Percentiles rank a stretch among this genome's conserved stretches.
phyloP scores from a whole-genome alignment of 2,888 invertebrate species.

The Gandaritis pyraliata region DNA sequence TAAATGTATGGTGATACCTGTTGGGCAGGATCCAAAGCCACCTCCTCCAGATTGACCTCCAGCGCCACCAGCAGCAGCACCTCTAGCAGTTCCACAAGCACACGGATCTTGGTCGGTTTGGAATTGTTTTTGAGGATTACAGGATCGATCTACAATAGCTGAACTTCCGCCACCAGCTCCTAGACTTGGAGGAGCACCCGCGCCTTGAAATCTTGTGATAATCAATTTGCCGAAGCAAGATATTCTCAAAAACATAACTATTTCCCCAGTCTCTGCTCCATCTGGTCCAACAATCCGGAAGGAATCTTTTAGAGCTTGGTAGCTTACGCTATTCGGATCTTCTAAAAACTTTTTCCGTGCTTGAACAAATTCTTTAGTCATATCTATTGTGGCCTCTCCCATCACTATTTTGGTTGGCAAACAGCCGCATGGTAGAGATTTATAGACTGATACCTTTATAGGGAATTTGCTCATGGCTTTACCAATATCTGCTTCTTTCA shows the following conservation, averaged over 20 bases:
- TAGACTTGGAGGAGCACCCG: constrained; percentile 58
- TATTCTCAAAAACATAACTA: constrained; percentile 85
- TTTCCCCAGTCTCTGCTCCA: constrained; percentile 82
- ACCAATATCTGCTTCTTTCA: constrained; percentile 81
- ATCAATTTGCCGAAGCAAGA: constrained; percentile 87
- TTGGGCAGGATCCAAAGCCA: constrained; percentile 56
- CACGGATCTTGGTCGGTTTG: constrained; percentile 68
- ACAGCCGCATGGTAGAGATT: constrained; percentile 85
- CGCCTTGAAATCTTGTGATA: constrained; percentile 86
- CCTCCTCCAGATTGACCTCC: constrained; percentile 44
- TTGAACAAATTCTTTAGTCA: constrained; percentile 85
- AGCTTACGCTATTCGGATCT: constrained; percentile 76
- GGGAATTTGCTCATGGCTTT: constrained; percentile 83
- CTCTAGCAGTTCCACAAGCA: constrained; percentile 64
- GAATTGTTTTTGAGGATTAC: constrained; percentile 61
- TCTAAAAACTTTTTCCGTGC: constrained; percentile 77
- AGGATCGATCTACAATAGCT: constrained; percentile 65
- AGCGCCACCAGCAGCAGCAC: constrained; percentile 36
- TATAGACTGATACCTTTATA: constrained; percentile 83
- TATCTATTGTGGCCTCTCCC: constrained; percentile 84
- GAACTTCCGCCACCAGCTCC: constrained; percentile 50
- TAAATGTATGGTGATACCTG: constrained; percentile 47
- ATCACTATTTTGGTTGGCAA: constrained; percentile 86
- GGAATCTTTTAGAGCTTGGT: constrained; percentile 85
- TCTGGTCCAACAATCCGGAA: constrained; percentile 82